Evolutionary conservation across 2,797 vertebrate genomes (phyloP).

Genomic region (Carcharodon carcharias): DNA sequence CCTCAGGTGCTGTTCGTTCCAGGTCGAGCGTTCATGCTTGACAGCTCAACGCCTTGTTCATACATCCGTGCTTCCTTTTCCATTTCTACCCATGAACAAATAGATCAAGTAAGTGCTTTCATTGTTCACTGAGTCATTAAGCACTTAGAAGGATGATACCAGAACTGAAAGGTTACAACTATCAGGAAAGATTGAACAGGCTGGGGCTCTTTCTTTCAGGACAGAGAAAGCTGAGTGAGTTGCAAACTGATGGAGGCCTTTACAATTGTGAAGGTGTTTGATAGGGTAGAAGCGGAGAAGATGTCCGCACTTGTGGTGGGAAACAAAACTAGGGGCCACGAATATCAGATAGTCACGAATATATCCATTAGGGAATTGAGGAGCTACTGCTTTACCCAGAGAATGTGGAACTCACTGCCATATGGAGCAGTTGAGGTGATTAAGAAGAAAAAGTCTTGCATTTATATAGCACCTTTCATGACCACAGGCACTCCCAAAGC

Average conservation of each 20-base stretch:
- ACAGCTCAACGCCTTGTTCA: conserved; percentile 66
- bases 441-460: too few relatives aligned
- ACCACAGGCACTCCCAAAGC: too few relatives aligned
- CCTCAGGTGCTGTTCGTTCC: conserved; percentile 79
- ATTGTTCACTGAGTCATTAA: neutral
- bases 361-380: neutral
- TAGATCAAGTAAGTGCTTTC: conserved; percentile 67
- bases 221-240: neutral
- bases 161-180: neutral
- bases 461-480: too few relatives aligned
- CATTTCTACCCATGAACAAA: conserved; percentile 73
- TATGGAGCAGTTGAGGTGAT: too few relatives aligned
- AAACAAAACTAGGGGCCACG: too few relatives aligned
- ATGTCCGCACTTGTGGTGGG: too few relatives aligned
- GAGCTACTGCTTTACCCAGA: too few relatives aligned
- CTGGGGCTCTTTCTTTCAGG: too few relatives aligned
- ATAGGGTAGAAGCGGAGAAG: too few relatives aligned
- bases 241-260: too few relatives aligned
- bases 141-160: neutral
- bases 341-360: neutral
- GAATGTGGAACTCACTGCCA: too few relatives aligned
- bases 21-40: conserved; percentile 71
- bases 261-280: too few relatives aligned
- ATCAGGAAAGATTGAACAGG: conserved; percentile 25
- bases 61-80: conserved; percentile 86